A percentile compares a stretch with the other conserved stretches of the same genome.
Evolutionary conservation across 2,797 vertebrate species (phyloP).

Genomic region (Siniperca scherzeri): DNA sequence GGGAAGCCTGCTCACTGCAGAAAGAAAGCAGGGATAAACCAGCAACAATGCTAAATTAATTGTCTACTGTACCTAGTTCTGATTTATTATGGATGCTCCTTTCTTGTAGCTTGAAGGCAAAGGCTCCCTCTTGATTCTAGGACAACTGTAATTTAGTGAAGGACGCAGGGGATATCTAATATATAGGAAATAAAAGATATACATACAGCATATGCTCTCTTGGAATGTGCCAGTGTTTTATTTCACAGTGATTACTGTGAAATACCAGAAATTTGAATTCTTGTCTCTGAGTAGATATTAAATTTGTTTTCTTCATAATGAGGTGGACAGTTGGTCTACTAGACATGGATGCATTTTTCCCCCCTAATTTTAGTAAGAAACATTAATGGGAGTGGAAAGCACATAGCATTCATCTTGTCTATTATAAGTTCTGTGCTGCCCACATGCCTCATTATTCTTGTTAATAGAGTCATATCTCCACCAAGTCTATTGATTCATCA

Average conservation of each 20-base stretch:
- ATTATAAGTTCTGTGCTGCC: conserved; percentile 44
- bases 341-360: background rate
- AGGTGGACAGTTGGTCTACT: conserved; percentile 13
- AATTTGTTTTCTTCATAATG: conserved; percentile 10
- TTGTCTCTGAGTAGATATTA: background rate
- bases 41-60: conserved; percentile 20
- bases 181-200: background rate
- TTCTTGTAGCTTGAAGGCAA: conserved; percentile 25
- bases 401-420: conserved; percentile 38
- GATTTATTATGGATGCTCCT: conserved; percentile 43
- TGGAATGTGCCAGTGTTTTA: conserved; percentile 1
- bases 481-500: conserved; percentile 59
- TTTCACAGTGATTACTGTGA: conserved; percentile 22
- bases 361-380: background rate
- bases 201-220: background rate
- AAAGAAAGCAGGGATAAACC: conserved; percentile 46
- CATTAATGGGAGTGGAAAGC: conserved; percentile 26
- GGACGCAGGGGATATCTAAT: background rate
- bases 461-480: conserved; percentile 47
- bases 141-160: conserved; percentile 21
- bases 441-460: conserved; percentile 65
- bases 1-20: conserved; percentile 46
- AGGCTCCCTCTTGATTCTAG: conserved; percentile 21
- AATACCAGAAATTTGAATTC: background rate
- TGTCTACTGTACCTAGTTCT: conserved; percentile 24